phyloP scores from a whole-genome alignment of 37 sponge, comb jelly and placozoan genomes.

The Halichondria panicea region DNA sequence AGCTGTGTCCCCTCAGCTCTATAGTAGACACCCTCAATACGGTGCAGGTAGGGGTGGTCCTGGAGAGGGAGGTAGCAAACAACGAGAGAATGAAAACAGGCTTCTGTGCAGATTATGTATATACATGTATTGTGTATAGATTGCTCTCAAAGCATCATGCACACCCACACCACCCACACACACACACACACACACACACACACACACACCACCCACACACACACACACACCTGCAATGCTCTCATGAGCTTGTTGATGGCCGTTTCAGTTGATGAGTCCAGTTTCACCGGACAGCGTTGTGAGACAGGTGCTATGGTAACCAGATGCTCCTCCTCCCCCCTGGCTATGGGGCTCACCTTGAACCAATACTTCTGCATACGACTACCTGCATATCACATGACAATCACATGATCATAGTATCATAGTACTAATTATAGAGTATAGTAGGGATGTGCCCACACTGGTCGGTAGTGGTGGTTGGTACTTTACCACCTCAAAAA shows the following conservation, averaged over 20 bases:
- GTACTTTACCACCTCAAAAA: too few species aligned
- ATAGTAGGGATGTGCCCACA: too few species aligned
- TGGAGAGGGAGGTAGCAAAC: neutral
- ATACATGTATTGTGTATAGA: neutral
- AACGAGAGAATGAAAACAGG: neutral
- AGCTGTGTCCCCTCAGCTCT: conserved; percentile 32
- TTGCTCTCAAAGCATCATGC: neutral
- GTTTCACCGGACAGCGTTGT: conserved; percentile 29
- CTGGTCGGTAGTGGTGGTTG: too few species aligned
- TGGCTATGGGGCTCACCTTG: neutral
- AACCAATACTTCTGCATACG: conserved; percentile 63
- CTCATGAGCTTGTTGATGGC: conserved; percentile 29
- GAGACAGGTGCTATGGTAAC: conserved; percentile 25
- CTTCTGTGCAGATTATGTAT: neutral
- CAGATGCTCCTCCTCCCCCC: neutral
- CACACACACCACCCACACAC: neutral
- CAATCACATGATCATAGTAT: too few species aligned
- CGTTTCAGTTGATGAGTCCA: conserved; percentile 10
- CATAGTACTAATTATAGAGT: too few species aligned
- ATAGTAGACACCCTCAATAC: conserved; percentile 36
- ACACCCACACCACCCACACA: neutral
- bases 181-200: neutral
- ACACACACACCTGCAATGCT: neutral
- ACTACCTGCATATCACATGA: conserved; percentile 45
- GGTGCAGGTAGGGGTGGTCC: conserved; percentile 50